Conservation (phyloP, 2,888 invertebrate species). For the Liodrosophila aerea region DNA sequence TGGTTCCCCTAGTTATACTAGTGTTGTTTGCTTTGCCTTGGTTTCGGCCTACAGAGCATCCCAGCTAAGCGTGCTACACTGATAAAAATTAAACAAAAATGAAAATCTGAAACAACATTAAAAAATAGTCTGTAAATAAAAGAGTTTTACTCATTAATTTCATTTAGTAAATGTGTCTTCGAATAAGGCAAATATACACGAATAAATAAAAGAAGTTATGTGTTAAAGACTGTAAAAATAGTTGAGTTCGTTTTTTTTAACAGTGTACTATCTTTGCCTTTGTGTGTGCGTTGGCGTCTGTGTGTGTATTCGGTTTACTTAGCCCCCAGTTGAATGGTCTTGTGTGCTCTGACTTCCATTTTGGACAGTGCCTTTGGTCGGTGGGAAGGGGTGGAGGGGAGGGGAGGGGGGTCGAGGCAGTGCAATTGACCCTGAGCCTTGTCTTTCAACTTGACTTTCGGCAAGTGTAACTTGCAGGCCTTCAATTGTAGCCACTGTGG, state of each 20-base stretch:
- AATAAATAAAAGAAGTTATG: too few species aligned
- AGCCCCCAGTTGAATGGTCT: conserved; percentile 50
- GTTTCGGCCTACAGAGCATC: conserved; percentile 11
- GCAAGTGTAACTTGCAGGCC: conserved; percentile 45
- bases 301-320: conserved; percentile 10
- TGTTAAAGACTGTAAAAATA: too few species aligned
- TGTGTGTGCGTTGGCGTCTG: neutral
- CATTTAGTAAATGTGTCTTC: too few species aligned
- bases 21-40: conserved; percentile 36
- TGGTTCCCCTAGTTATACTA: conserved; percentile 18
- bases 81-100: too few species aligned
- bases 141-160: too few species aligned
- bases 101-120: too few species aligned
- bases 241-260: too few species aligned
- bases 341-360: conserved; percentile 42
- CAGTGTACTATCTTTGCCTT: neutral
- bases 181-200: too few species aligned
- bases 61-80: too few species aligned
- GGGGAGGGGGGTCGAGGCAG: too few species aligned
- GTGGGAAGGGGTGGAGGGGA: too few species aligned
- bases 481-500: conserved; percentile 10
- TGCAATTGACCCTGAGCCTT: conserved; percentile 62
- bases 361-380: conserved; percentile 40
- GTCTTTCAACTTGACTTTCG: conserved; percentile 76
- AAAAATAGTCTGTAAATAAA: too few species aligned